Conservation (phyloP, 2,797 vertebrate genomes). For the Oreortyx pictus region DNA sequence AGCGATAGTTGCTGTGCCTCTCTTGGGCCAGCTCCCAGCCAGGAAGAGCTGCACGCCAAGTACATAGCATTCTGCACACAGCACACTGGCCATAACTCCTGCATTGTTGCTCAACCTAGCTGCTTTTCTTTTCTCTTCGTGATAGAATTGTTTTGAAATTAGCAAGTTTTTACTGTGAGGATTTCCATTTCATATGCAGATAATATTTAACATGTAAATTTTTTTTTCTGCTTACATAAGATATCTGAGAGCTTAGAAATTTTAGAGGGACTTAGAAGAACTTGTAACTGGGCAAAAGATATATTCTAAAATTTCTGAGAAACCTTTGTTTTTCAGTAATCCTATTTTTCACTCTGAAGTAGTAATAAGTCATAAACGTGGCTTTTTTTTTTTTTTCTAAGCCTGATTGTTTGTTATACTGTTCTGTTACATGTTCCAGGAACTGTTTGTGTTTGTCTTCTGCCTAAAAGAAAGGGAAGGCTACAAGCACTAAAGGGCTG, state of each 20-base stretch:
- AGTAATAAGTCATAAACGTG: not conserved
- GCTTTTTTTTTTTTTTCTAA: not conserved
- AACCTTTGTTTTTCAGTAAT: not conserved
- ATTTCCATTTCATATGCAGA: not conserved
- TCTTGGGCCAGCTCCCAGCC: slow-evolving; percentile 22
- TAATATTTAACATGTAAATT: not conserved
- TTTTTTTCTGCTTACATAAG: rapidly evolving
- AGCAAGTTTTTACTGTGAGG: not conserved
- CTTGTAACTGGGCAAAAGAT: not conserved
- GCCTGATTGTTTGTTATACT: not conserved
- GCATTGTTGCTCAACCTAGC: not conserved
- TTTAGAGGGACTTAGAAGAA: not conserved
- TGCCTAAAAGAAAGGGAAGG: not conserved
- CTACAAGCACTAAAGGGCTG: not conserved
- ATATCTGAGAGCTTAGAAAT: not conserved
- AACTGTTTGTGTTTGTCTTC: not conserved
- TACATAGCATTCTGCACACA: not conserved
- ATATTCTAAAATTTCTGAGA: not conserved
- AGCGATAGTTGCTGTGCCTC: not conserved
- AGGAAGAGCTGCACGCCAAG: slow-evolving; percentile 35
- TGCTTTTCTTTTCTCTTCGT: not conserved
- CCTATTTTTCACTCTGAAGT: not conserved
- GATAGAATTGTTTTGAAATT: not conserved
- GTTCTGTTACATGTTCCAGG: not conserved
- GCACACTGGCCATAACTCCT: not conserved